Base-by-base conservation (phyloP, 2,888 invertebrate species). In the Sinentomon sp. region DNA sequence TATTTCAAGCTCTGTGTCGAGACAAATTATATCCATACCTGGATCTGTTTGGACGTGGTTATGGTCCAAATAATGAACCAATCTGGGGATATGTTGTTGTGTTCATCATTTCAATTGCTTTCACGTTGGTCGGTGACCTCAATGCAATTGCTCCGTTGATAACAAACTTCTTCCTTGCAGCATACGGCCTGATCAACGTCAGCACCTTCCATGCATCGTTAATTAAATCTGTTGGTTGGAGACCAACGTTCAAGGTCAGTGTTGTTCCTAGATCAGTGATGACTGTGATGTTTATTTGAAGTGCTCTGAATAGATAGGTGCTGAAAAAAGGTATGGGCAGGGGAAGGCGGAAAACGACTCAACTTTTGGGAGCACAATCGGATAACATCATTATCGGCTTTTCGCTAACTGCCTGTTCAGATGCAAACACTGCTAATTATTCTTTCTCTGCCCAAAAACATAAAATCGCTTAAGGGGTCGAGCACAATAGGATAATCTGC, bases 11-110 rank as follows among this genome's bases (percentile, higher is more conserved):
- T 1, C 61, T 94, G 27, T 87, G 89, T 34, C 74, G 75, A 37
- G 94, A 97, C 57, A 66, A 72, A 45, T 75, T 94, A 42, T 94
- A 92, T 56, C 94, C 94, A 0, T 77, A 80, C 7, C 64, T 94
- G 40, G 75, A 76, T 38, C 77, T 67, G 55, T 92, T 97, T 58
- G 80, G 82, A 26, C 87, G 78, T 53, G 75, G 75, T 1, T 80
- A 80, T 47, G 80, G 80, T 20, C 73, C 68, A 45, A 60, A 66
- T 42, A 75, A 75, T 3, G 80, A 80, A 48, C 78, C 80, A 0
- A 39, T 42, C 7, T 13, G 87, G 35, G 92, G 85, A 38, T 94
- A 94, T 49, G 64, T 85, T 5, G 63, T 94, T 2, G 82, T 85
- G 0, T 89, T 89, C 53, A 47, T 76, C 39, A 73, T 94, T 10